Percentiles rank a stretch among this genome's conserved stretches.
phyloP scores from a whole-genome alignment of 2,888 invertebrate genomes.

The Hyles lineata region DNA sequence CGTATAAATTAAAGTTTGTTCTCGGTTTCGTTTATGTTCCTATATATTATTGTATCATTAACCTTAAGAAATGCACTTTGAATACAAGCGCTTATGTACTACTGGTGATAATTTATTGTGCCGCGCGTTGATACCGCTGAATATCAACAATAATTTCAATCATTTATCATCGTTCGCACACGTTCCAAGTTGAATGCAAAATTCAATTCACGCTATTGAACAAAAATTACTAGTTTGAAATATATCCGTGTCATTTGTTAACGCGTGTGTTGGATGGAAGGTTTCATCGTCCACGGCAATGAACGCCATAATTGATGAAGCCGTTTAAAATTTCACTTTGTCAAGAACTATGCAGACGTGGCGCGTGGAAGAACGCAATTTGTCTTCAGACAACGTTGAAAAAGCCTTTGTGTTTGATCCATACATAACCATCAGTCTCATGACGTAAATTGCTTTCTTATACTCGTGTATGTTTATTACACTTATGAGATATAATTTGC shows the following conservation, averaged over 20 bases:
- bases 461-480: no score
- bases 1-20: conserved; percentile 12
- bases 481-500: neutral
- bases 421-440: neutral
- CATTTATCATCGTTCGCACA: neutral
- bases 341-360: conserved; percentile 36
- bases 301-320: conserved; percentile 46
- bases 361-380: conserved; percentile 25
- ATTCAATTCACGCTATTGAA: neutral
- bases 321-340: conserved; percentile 46
- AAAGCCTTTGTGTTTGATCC: conserved; percentile 13
- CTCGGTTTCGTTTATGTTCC: neutral
- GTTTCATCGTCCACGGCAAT: conserved; percentile 41
- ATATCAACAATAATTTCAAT: conserved; percentile 5
- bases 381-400: conserved; percentile 21
- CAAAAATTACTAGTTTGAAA: conserved; percentile 5
- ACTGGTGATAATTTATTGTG: neutral
- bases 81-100: neutral
- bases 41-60: neutral
- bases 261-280: conserved; percentile 37
- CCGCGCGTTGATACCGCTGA: neutral
- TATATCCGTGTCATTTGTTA: conserved; percentile 28
- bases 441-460: conserved; percentile 5
- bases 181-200: neutral
- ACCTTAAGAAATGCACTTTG: neutral